Conservation (phyloP, 2,888 invertebrate species). For the Lagria hirta region DNA sequence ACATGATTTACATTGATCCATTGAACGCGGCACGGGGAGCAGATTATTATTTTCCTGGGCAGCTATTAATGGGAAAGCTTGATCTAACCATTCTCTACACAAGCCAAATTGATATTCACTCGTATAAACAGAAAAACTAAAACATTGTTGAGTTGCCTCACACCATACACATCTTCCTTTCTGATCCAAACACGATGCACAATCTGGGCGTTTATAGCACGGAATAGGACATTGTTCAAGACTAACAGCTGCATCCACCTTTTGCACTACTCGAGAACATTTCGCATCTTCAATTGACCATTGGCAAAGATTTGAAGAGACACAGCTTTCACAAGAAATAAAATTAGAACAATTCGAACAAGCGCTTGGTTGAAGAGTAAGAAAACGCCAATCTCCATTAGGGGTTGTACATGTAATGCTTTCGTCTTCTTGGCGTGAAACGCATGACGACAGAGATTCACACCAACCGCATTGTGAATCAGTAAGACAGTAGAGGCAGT, state of each 20-base stretch:
- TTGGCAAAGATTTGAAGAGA: slow-evolving; percentile 75
- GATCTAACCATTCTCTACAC: slow-evolving; percentile 92
- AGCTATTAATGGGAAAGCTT: slow-evolving; percentile 60
- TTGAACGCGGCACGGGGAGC: slow-evolving; percentile 43
- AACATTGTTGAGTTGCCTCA: slow-evolving; percentile 87
- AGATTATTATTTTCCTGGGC: slow-evolving; percentile 48
- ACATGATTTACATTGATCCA: slow-evolving; percentile 80
- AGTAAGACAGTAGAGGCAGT: slow-evolving; percentile 84
- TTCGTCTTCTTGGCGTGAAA: slow-evolving; percentile 69
- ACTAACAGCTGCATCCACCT: slow-evolving; percentile 66
- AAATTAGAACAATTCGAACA: slow-evolving; percentile 89
- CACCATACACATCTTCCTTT: slow-evolving; percentile 91
- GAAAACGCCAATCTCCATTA: slow-evolving; percentile 71
- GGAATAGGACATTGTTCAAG: slow-evolving; percentile 74
- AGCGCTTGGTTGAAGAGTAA: slow-evolving; percentile 78
- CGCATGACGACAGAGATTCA: slow-evolving; percentile 70
- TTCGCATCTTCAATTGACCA: slow-evolving; percentile 89
- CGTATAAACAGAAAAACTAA: slow-evolving; percentile 94
- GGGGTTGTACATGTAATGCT: slow-evolving; percentile 59
- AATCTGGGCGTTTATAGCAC: slow-evolving; percentile 75
- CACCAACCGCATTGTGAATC: slow-evolving; percentile 95
- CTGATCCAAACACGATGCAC: slow-evolving; percentile 81
- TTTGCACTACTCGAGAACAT: slow-evolving; percentile 77
- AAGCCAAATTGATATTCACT: slow-evolving; percentile 92
- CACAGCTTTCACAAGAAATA: slow-evolving; percentile 85